Conservation (phyloP, 2,888 invertebrate species). For the Clusia tigrina region DNA sequence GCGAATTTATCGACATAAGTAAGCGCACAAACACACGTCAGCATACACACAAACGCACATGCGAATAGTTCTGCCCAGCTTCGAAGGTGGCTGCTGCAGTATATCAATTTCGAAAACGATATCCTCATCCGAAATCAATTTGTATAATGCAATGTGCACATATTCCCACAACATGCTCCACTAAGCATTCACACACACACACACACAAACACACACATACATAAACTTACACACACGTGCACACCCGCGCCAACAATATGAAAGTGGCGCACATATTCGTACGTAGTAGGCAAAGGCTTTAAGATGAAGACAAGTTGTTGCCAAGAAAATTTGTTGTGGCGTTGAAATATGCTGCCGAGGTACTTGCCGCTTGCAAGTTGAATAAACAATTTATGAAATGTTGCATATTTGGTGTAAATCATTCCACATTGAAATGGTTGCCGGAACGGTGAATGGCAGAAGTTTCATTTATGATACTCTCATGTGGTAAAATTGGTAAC, state of each 20-base stretch:
- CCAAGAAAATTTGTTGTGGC: constrained; percentile 11
- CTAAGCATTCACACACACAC: no score
- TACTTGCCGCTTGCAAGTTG: neutral
- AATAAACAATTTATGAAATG: constrained; percentile 15
- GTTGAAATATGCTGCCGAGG: constrained; percentile 12
- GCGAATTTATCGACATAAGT: constrained; percentile 59
- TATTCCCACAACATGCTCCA: constrained; percentile 37
- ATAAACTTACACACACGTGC: neutral
- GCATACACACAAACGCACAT: constrained; percentile 9
- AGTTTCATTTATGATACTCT: no score
- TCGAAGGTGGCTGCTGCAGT: constrained; percentile 46
- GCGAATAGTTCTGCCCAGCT: constrained; percentile 23
- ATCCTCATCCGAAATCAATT: constrained; percentile 52
- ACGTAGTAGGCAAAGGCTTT: neutral
- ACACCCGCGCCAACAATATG: neutral
- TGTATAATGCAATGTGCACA: constrained; percentile 45
- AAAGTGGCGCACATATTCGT: constrained; percentile 36
- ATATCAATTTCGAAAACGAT: constrained; percentile 45
- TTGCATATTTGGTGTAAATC: neutral
- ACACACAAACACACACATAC: neutral
- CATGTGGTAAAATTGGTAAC: constrained; percentile 4
- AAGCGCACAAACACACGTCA: constrained; percentile 36
- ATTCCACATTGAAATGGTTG: no score
- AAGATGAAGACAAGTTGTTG: neutral
- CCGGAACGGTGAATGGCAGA: neutral